Conservation (phyloP, 2,113 vertebrate species). For the Cricetomys ansorgei region DNA sequence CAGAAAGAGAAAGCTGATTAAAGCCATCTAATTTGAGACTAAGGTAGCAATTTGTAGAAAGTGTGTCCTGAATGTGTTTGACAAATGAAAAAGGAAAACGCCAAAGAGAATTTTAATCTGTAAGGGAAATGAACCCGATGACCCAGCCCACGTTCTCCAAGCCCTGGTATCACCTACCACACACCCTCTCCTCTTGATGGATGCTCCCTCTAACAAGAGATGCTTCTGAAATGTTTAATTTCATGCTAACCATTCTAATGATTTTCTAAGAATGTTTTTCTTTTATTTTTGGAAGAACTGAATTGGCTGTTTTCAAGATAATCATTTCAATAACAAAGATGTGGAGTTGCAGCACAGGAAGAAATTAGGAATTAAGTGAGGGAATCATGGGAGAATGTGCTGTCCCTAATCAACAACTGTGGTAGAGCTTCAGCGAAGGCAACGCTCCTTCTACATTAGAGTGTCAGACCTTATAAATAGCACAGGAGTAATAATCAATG, state of each 20-base stretch:
- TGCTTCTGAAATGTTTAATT: slow-evolving; percentile 48
- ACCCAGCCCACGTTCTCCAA: background rate
- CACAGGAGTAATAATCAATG: slow-evolving; percentile 33
- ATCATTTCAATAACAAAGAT: slow-evolving; percentile 70
- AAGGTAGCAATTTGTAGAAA: slow-evolving; percentile 69
- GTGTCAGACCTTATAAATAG: slow-evolving; percentile 35
- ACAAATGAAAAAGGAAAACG: slow-evolving; percentile 29
- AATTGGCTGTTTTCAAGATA: slow-evolving; percentile 57
- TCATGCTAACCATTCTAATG: slow-evolving; percentile 50
- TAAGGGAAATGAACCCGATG: background rate
- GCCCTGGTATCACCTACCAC: background rate
- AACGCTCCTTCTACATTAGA: background rate
- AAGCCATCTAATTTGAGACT: slow-evolving; percentile 58
- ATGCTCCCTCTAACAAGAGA: background rate
- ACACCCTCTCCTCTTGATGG: background rate
- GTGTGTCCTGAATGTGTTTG: slow-evolving; percentile 37
- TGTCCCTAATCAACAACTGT: slow-evolving; percentile 32
- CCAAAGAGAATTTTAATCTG: background rate
- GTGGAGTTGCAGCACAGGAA: background rate
- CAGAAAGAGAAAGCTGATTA: slow-evolving; percentile 68
- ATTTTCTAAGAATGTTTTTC: slow-evolving; percentile 55
- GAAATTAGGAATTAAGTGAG: slow-evolving; percentile 62
- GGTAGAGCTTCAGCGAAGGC: slow-evolving; percentile 13
- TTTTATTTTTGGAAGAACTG: slow-evolving; percentile 43
- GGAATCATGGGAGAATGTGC: slow-evolving; percentile 30